Evolutionary conservation across 2,888 invertebrate species (phyloP), one percentile per base, ranked within the genome.

Genomic region (Rhogogaster chlorosoma): DNA sequence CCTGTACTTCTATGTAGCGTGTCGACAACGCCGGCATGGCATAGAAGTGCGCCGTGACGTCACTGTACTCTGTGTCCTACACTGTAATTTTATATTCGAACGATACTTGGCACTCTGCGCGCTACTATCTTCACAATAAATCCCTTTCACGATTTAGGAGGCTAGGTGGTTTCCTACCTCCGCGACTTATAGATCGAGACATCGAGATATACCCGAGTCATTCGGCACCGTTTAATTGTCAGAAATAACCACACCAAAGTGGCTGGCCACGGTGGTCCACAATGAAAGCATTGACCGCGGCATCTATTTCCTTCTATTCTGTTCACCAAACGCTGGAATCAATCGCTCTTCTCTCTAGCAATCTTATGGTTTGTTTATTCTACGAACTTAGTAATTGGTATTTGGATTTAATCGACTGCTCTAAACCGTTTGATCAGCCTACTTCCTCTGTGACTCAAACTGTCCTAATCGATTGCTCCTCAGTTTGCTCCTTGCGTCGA

Each of bases 261-360:
- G 53, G n/a, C 18, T 0, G 38, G 18, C 53, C 26, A 12, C 53
- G 49, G 57, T 57, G 80, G 57, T 61, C 82, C 82, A 82, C 82
- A 82, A 82, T 64, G 64, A 61, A 22, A 32, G n/a, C 82, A 64
- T 82, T 32, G 32, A 82, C 57, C 29, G 36, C n/a, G 36, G 7
- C 36, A 10, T 71, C n/a, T n/a, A 7, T n/a, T 7, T 71, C 71
- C 18, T 71, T 29, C 1, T 5, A 42, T 26, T 42, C 26, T 73
- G 2, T 36, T 18, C 29, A 5, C 9, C 6, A 4, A 32, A 32
- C 83, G 67, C 1, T 36, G 67, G 38, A 38, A 83, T 83, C 83
- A 83, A 83, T 83, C 67, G 84, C 84, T 84, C 12, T 22, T 49
- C 38, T 82, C 32, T 57, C 18, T 73, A 26, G n/a, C n/a, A n/a